Conservation (phyloP, 2,113 vertebrate genomes). For the Trichechus manatus region DNA sequence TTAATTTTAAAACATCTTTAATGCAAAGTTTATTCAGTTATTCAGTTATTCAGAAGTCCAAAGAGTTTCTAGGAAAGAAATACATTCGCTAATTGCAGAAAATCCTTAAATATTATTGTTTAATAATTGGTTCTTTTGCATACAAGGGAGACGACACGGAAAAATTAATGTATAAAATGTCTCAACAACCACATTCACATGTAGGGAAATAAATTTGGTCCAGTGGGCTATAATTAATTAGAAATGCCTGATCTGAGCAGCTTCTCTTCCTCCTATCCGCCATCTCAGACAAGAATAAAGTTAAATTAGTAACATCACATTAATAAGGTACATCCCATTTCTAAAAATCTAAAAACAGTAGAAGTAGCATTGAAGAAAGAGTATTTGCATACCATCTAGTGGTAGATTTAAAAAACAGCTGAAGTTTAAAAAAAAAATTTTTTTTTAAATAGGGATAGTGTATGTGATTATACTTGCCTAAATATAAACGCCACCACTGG, state of each 20-base stretch:
- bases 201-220: background rate
- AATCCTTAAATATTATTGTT: background rate
- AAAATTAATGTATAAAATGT: slow-evolving; percentile 6
- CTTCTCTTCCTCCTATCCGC: background rate
- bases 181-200: background rate
- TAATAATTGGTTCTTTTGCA: background rate
- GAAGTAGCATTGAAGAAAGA: slow-evolving; percentile 8
- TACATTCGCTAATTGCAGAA: background rate
- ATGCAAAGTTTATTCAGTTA: slow-evolving; percentile 2
- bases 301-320: background rate
- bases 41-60: background rate
- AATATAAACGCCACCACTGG: background rate
- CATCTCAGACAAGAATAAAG: background rate
- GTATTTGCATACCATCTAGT: slow-evolving; percentile 88
- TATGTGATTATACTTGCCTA: background rate
- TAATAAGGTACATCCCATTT: background rate
- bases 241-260: background rate
- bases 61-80: background rate
- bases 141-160: background rate
- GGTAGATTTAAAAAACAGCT: slow-evolving; percentile 60
- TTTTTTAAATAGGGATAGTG: background rate
- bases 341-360: background rate
- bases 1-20: background rate
- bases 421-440: background rate
- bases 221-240: background rate